Percentiles rank a stretch among this genome's conserved stretches.
These are phyloP conservation scores for Semicossyphus pulcher DNA, from an alignment of 2,113 vertebrate species.

Conservation along the genomic window DNA sequence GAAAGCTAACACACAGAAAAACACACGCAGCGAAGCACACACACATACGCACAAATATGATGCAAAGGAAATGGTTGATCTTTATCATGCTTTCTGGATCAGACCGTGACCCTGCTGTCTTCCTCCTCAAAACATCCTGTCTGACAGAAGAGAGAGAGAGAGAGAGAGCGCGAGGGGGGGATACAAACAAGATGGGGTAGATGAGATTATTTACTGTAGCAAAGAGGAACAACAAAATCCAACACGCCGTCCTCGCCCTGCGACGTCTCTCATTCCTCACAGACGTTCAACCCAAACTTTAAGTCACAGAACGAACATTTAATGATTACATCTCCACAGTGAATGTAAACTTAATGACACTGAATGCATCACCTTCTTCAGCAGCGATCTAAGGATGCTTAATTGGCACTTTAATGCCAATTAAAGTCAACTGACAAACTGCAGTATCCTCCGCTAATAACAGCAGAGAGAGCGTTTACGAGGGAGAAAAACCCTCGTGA, in stretches of 20 bases:
- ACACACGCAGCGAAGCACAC: not conserved
- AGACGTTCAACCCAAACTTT: too few species aligned
- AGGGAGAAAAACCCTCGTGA: conserved; percentile 22
- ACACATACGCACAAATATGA: conserved; percentile 38
- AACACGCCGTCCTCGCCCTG: too few species aligned
- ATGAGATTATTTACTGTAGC: conserved; percentile 14
- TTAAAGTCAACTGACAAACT: conserved; percentile 41
- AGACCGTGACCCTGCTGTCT: conserved; percentile 52
- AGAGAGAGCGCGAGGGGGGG: not conserved
- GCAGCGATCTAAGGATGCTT: not conserved
- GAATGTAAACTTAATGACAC: conserved; percentile 27
- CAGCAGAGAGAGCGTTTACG: conserved; percentile 36
- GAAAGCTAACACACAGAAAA: not conserved
- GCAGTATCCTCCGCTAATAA: conserved; percentile 31
- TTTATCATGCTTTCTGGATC: conserved; percentile 52
- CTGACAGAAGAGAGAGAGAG: conserved; percentile 24
- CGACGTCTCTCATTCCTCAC: too few species aligned
- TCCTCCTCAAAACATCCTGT: conserved; percentile 67
- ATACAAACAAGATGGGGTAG: conserved; percentile 24
- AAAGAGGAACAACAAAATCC: conserved; percentile 15
- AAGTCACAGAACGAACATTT: too few species aligned
- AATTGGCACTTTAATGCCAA: conserved; percentile 44
- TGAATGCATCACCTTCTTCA: conserved; percentile 20
- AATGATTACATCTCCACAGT: too few species aligned
- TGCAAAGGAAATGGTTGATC: conserved; percentile 67